A percentile compares a stretch with the other conserved stretches of the same genome.
Conservation (phyloP, 2,113 vertebrate genomes). For the Nothobranchius kuhntae region DNA sequence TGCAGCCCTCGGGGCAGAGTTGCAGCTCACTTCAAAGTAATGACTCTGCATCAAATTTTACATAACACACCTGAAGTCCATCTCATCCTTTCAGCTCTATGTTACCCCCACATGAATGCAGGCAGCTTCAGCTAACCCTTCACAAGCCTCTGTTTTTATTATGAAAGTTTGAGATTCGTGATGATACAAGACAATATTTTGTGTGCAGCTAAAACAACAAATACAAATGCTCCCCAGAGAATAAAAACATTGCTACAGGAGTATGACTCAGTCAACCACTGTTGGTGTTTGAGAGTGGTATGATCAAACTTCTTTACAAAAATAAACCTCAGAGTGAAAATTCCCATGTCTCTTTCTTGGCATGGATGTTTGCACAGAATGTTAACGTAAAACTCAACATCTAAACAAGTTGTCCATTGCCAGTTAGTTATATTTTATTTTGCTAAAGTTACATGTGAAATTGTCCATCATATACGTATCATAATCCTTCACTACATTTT, state of each 20-base stretch:
- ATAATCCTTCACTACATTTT: not conserved
- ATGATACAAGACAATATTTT: too few relatives aligned
- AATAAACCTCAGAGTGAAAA: conserved; percentile 31
- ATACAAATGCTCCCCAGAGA: not conserved
- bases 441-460: too few relatives aligned
- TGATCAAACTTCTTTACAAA: conserved; percentile 32
- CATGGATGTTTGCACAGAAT: not conserved
- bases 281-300: conserved; percentile 32
- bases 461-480: not conserved
- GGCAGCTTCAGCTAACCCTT: too few relatives aligned
- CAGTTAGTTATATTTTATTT: not conserved
- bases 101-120: too few relatives aligned
- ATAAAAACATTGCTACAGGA: conserved; percentile 15
- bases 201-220: not conserved
- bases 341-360: conserved; percentile 18
- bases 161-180: too few relatives aligned
- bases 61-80: conserved; percentile 35
- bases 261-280: conserved; percentile 33
- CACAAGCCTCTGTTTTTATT: too few relatives aligned
- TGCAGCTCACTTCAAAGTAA: conserved; percentile 60
- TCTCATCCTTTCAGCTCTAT: not conserved
- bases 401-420: not conserved
- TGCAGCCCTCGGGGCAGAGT: conserved; percentile 40
- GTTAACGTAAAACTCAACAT: not conserved
- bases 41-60: conserved; percentile 33